A percentile compares a stretch with the other conserved stretches of the same genome.
Conservation (phyloP, 2,888 invertebrate species). For the Perithous albicinctus region DNA sequence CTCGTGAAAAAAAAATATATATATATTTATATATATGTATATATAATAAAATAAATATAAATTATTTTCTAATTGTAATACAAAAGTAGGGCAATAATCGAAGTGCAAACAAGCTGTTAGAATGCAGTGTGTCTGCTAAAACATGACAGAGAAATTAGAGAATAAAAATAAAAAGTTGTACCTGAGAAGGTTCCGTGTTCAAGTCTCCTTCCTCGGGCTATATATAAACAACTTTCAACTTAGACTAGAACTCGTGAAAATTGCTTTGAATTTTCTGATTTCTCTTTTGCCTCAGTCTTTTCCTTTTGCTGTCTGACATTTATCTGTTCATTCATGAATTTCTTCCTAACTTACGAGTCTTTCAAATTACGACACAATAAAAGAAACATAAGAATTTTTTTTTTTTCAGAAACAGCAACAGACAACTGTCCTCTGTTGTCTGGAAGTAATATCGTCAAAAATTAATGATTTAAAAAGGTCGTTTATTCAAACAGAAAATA, state of each 20-base stretch:
- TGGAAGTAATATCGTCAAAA: background rate
- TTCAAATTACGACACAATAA: background rate
- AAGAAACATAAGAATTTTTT: background rate
- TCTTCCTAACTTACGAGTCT: background rate
- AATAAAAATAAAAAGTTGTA: constrained; percentile 14
- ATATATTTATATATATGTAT: background rate
- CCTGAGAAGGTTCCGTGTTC: constrained; percentile 7
- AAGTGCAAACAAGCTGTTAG: too few relatives aligned
- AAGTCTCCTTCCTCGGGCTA: constrained; percentile 13
- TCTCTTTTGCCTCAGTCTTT: constrained; percentile 59
- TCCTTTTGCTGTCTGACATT: background rate
- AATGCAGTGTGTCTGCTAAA: too few relatives aligned
- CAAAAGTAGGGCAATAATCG: too few relatives aligned
- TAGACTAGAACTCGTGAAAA: constrained; percentile 20
- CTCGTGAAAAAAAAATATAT: background rate
- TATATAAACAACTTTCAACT: constrained; percentile 46
- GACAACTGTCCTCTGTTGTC: background rate
- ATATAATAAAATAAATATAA: background rate
- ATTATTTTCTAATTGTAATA: too few relatives aligned
- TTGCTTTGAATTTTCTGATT: constrained; percentile 64
- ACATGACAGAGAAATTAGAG: background rate
- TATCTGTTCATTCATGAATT: background rate
- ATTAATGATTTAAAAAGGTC: constrained; percentile 3
- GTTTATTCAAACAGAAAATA: constrained; percentile 21
- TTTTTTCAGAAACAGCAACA: background rate